Base-by-base conservation (phyloP, 2,888 invertebrate species). In the Drymonia ruficornis region DNA sequence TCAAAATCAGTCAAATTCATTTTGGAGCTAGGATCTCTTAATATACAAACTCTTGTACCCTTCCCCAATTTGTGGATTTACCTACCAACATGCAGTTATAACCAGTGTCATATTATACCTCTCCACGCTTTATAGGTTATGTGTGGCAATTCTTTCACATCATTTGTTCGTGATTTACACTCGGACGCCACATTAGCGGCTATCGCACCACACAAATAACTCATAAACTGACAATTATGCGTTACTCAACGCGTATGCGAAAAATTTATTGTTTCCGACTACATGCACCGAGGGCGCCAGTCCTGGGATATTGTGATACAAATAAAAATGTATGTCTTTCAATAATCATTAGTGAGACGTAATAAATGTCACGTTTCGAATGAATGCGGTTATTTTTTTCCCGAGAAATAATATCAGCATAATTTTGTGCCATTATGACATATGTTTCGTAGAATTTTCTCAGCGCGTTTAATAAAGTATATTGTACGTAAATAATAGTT, bases 231-330 rank as follows among this genome's bases (percentile, higher is more conserved):
- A 86, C 87, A 88, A 88, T 86, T 85, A 84, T 76, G 74, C 72
- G 70, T 67, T 76, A 77, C 77, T 79, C 79, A 77, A 69, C 73
- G 81, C 56, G 74, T 67, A 73, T 61, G 75, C 66, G 74, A 78
- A 83, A 76, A 84, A 89, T 83, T 87, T 89, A 87, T 88, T 68
- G 80, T 79, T 87, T 88, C 87, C 89, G 81, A 82, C 76, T 76
- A 83, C 82, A 80, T 68, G 82, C 66, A 73, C 68, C 62, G 53
- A 58, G 42, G 13, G 18, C 44, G 19, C 36, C 46, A 50, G 50
- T 11, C 45, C 28, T 45, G 45, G 31, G 34, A 34, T 18, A 47
- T 7, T 5, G 16, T 5, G 47, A 34, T 16, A 47, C 29, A 52
- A 46, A 47, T 45, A 46, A 46, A 36, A 31, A 28, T 40, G 49